phyloP scores from a whole-genome alignment of 2,888 invertebrate genomes.

The Ctenicera cuprea region DNA sequence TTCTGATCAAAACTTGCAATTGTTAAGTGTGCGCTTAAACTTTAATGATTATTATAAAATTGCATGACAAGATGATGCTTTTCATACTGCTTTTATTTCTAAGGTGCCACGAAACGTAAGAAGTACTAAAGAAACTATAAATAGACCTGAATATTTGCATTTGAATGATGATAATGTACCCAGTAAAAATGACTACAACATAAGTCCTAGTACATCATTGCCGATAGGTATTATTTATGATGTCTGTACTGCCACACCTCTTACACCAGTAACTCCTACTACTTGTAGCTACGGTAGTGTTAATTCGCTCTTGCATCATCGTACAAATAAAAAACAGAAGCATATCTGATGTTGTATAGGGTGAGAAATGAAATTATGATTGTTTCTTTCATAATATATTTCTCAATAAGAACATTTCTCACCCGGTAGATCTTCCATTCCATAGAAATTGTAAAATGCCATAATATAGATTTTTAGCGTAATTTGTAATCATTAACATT shows the following conservation, averaged over 20 bases:
- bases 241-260: neutral
- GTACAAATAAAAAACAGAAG: conserved; percentile 65
- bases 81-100: conserved; percentile 63
- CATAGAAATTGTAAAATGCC: conserved; percentile 9
- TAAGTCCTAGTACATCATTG: conserved; percentile 51
- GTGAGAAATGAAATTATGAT: conserved; percentile 61
- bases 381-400: neutral
- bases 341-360: conserved; percentile 70
- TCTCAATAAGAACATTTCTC: conserved; percentile 14
- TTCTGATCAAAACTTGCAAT: conserved; percentile 89
- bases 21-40: conserved; percentile 93
- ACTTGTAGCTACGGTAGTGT: conserved; percentile 68
- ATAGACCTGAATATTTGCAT: conserved; percentile 20
- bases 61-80: conserved; percentile 77
- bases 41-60: conserved; percentile 97
- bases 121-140: conserved; percentile 30
- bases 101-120: conserved; percentile 64
- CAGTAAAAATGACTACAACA: neutral
- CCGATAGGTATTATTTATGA: conserved; percentile 5
- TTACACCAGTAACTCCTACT: conserved; percentile 44
- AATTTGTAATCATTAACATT: conserved; percentile 25
- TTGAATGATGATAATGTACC: neutral
- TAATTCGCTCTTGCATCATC: conserved; percentile 63
- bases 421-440: conserved; percentile 23
- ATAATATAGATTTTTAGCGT: conserved; percentile 17